Percentiles rank a stretch among this genome's conserved stretches.
phyloP scores from a whole-genome alignment of 2,113 vertebrate species.

The Callaeas wilsoni region DNA sequence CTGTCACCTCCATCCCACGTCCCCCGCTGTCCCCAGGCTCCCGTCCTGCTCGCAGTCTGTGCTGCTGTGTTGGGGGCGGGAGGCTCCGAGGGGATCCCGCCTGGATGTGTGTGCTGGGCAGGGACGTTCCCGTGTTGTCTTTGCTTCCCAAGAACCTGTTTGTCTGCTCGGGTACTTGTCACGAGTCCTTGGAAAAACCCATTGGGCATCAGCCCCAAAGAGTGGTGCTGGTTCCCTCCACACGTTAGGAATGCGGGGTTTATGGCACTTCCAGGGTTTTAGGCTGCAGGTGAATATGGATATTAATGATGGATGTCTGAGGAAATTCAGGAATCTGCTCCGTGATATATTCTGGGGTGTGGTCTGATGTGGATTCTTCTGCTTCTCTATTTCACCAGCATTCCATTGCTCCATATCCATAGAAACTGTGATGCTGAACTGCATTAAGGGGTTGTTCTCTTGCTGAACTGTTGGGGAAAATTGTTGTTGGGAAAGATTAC shows the following conservation, averaged over 20 bases:
- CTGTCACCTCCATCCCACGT: neutral
- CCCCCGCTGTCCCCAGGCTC: neutral
- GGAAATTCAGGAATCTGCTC: neutral
- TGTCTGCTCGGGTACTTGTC: neutral
- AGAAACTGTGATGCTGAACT: neutral
- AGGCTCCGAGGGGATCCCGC: accelerated
- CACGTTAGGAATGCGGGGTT: neutral
- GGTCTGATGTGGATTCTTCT: neutral
- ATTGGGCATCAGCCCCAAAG: neutral
- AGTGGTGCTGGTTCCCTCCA: neutral
- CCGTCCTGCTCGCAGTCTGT: neutral
- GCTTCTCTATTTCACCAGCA: neutral
- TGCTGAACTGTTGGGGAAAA: neutral
- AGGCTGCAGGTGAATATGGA: neutral
- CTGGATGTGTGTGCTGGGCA: neutral
- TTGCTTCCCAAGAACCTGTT: neutral
- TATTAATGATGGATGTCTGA: neutral
- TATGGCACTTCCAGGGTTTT: neutral
- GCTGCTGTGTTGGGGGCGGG: neutral
- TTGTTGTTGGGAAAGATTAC: neutral
- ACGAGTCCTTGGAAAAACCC: neutral
- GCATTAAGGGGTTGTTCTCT: neutral
- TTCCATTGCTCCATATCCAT: neutral
- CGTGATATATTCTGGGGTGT: neutral
- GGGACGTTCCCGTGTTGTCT: neutral